These are phyloP conservation scores for Luperina testacea DNA, from an alignment of 2,888 invertebrate species.

Conservation along the genomic window DNA sequence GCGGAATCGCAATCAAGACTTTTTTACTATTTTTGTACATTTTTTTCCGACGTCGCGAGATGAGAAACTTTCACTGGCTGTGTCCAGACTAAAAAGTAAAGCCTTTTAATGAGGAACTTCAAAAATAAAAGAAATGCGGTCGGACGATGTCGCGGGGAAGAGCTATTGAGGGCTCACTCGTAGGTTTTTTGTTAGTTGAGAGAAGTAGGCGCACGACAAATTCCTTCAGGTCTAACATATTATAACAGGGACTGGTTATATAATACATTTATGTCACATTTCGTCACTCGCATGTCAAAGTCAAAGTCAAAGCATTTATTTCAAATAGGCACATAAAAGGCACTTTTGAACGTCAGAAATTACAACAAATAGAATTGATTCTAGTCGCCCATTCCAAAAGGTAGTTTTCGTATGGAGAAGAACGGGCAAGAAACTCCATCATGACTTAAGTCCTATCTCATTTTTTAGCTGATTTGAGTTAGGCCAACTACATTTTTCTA, in stretches of 20 bases:
- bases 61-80: conserved; percentile 62
- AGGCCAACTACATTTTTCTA: no score
- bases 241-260: background rate
- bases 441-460: no score
- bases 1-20: conserved; percentile 47
- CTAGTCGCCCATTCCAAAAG: no score
- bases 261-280: background rate
- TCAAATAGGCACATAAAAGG: no score
- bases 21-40: conserved; percentile 47
- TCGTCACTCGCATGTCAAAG: no score
- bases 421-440: no score
- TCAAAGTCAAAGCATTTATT: no score
- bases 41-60: conserved; percentile 48
- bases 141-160: conserved; percentile 46
- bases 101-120: conserved; percentile 59
- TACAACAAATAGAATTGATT: no score
- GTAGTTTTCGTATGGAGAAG: no score
- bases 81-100: conserved; percentile 57
- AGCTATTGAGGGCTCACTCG: conserved; percentile 50
- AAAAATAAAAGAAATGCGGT: conserved; percentile 61
- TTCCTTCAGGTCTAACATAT: conserved; percentile 10
- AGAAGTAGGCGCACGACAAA: conserved; percentile 31
- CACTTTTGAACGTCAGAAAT: no score
- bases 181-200: conserved; percentile 25
- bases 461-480: no score